Evolutionary conservation across 2,797 vertebrate genomes (phyloP).

Genomic region (Xenentodon cancila): DNA sequence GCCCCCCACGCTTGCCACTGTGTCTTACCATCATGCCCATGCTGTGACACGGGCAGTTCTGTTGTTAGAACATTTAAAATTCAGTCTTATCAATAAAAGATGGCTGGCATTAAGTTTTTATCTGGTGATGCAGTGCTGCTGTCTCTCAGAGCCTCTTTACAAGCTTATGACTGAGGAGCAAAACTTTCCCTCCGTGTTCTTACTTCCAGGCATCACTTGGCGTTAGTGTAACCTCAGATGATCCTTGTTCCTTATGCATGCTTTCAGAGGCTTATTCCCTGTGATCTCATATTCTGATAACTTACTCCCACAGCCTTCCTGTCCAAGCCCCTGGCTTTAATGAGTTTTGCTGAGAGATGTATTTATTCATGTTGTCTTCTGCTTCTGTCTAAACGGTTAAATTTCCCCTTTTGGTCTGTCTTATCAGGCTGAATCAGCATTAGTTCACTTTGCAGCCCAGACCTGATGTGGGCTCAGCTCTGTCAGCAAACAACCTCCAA

Average conservation of each 20-base stretch:
- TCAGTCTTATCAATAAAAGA: constrained; percentile 77
- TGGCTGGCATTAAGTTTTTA: constrained; percentile 76
- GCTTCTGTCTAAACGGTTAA: constrained; percentile 68
- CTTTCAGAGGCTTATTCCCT: constrained; percentile 67
- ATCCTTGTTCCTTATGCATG: constrained; percentile 66
- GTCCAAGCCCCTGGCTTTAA: constrained; percentile 51
- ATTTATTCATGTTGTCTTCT: constrained; percentile 71
- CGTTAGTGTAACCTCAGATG: constrained; percentile 69
- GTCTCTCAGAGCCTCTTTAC: constrained; percentile 68
- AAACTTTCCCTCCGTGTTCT: constrained; percentile 66
- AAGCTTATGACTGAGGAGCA: constrained; percentile 62
- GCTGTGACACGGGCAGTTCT: constrained; percentile 65
- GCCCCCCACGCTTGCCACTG: constrained; percentile 22
- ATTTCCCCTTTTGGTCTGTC: constrained; percentile 50
- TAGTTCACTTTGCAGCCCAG: constrained; percentile 63
- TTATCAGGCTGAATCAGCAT: constrained; percentile 68
- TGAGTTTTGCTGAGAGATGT: constrained; percentile 72
- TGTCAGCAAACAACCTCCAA: constrained; percentile 43
- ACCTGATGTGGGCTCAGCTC: constrained; percentile 67
- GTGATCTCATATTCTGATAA: constrained; percentile 71
- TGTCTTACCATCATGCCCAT: constrained; percentile 55
- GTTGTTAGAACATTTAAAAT: constrained; percentile 76
- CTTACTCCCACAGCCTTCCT: constrained; percentile 38
- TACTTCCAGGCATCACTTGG: constrained; percentile 70
- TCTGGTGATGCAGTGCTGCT: constrained; percentile 64